Evolutionary conservation across 2,888 invertebrate species (phyloP).

Genomic region (Pyrocoelia pectoralis): DNA sequence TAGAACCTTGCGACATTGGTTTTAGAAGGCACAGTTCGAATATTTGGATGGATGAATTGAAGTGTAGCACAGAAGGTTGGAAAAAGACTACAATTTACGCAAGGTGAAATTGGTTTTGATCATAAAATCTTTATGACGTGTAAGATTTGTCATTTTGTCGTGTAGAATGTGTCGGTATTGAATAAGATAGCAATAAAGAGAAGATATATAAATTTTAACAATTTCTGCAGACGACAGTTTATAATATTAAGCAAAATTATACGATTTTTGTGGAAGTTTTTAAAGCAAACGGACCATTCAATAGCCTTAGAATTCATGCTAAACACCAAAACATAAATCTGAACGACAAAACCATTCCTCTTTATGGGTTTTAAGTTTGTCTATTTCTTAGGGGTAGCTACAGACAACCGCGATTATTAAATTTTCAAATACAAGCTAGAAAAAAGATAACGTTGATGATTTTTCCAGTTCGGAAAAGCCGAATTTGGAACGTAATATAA

Average conservation of each 20-base stretch:
- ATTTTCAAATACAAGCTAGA: constrained; percentile 14
- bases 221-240: constrained; percentile 32
- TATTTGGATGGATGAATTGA: no score
- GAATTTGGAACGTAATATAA: constrained; percentile 31
- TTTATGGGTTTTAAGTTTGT: constrained; percentile 33
- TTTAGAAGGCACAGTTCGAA: no score
- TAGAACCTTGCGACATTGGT: no score
- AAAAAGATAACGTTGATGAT: constrained; percentile 31
- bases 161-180: constrained; percentile 14
- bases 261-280: constrained; percentile 39
- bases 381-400: constrained; percentile 17
- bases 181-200: constrained; percentile 30
- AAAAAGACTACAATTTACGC: no score
- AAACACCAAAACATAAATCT: constrained; percentile 35
- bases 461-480: constrained; percentile 31
- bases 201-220: constrained; percentile 29
- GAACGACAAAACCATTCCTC: constrained; percentile 33
- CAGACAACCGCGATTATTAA: constrained; percentile 4
- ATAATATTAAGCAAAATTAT: constrained; percentile 40
- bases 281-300: constrained; percentile 40
- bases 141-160: constrained; percentile 1
- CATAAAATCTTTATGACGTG: constrained; percentile 1
- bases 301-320: constrained; percentile 28
- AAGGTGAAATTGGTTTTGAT: neutral
- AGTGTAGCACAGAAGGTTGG: no score